Percentiles rank a stretch among this genome's conserved stretches.
Conservation (phyloP, 37 sponge, comb jelly and placozoan genomes). For the Halichondria panicea region DNA sequence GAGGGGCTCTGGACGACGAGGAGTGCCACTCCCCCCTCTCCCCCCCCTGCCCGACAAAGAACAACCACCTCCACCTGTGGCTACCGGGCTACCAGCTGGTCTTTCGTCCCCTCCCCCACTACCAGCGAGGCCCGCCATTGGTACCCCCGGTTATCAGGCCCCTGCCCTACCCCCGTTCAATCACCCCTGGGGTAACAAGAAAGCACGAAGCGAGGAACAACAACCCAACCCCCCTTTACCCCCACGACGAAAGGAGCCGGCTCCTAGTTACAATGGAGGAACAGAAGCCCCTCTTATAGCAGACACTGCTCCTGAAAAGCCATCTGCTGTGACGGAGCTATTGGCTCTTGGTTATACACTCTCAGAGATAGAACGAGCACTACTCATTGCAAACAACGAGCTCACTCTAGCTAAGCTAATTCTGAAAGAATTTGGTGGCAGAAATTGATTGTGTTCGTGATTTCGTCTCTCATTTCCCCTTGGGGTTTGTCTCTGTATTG, state of each 20-base stretch:
- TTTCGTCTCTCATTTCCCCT: too few species aligned
- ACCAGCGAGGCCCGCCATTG: background rate
- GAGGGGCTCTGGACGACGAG: too few species aligned
- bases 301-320: constrained; percentile 8
- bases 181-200: constrained; percentile 25
- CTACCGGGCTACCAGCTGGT: background rate
- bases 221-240: constrained; percentile 17
- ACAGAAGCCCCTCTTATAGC: background rate
- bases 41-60: background rate
- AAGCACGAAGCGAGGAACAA: background rate
- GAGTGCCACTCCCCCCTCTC: background rate
- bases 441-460: background rate
- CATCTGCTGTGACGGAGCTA: constrained; percentile 26
- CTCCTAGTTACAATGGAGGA: background rate
- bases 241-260: constrained; percentile 40
- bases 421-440: constrained; percentile 70
- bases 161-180: constrained; percentile 55
- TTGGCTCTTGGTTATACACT: constrained; percentile 56
- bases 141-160: background rate
- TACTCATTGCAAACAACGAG: constrained; percentile 65
- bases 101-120: background rate
- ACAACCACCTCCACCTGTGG: constrained; percentile 5
- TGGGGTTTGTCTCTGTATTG: too few species aligned
- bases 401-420: constrained; percentile 60
- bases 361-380: constrained; percentile 63